These are phyloP conservation scores for Parnassius apollo DNA, from an alignment of 2,888 invertebrate genomes.

Conservation along the genomic window DNA sequence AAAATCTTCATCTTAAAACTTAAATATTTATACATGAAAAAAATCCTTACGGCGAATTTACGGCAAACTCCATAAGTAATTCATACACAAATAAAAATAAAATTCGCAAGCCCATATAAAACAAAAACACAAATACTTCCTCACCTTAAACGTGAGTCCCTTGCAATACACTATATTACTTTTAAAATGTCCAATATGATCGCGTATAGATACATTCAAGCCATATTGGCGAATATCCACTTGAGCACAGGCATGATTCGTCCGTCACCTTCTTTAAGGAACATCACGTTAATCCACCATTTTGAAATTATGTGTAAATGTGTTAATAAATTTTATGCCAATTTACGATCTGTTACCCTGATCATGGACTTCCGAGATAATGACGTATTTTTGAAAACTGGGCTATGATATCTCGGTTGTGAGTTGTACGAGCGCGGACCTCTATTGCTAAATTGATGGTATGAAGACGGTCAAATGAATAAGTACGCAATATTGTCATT, in stretches of 20 bases:
- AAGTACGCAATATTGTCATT: slow-evolving; percentile 67
- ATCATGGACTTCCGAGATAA: slow-evolving; percentile 27
- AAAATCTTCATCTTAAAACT: no score
- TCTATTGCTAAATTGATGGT: slow-evolving; percentile 70
- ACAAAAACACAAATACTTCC: slow-evolving; percentile 27
- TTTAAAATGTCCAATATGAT: slow-evolving; percentile 42
- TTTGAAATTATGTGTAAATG: slow-evolving; percentile 33
- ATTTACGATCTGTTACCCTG: slow-evolving; percentile 31
- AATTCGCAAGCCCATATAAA: no score
- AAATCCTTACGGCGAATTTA: no score
- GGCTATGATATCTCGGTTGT: slow-evolving; percentile 4
- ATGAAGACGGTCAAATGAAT: slow-evolving; percentile 65
- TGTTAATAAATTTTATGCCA: slow-evolving; percentile 25
- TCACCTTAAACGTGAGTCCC: slow-evolving; percentile 60
- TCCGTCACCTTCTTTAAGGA: slow-evolving; percentile 53
- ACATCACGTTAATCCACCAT: slow-evolving; percentile 64
- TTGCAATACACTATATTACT: slow-evolving; percentile 39
- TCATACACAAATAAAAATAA: not conserved
- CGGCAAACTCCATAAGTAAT: not conserved
- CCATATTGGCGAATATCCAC: slow-evolving; percentile 74
- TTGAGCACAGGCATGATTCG: slow-evolving; percentile 43
- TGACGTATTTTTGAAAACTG: slow-evolving; percentile 22
- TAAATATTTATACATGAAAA: no score
- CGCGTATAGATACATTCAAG: slow-evolving; percentile 44
- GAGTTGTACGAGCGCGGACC: slow-evolving; percentile 28